Base-by-base conservation (phyloP, 2,888 invertebrate genomes). In the Chrysotoxum bicinctum region DNA sequence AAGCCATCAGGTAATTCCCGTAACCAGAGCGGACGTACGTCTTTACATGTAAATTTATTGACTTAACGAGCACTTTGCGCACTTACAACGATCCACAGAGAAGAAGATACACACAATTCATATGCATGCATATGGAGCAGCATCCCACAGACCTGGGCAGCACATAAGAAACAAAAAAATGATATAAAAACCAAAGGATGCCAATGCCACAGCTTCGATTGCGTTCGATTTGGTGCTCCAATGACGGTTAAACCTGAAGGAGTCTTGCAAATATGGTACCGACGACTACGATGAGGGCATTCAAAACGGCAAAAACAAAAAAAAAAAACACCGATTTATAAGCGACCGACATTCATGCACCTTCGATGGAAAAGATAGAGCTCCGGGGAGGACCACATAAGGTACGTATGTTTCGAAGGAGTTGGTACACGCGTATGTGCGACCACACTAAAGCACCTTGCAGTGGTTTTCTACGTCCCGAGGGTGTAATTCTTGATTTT, bases 1-100 rank as follows among this genome's bases (percentile, higher is more conserved):
- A 88, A 89, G 89, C 88, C 88, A 88, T 89, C 88, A 88, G 88
- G 89, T 88, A 87, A 88, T 88, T 88, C 87, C 76, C 85, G 80
- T 87, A 88, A 89, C 88, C 87, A 82, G 84, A 87, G 82, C 85
- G 84, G 89, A 89, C 88, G 87, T 87, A 87, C 87, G 87, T 87
- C 79, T 82, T 86, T 84, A 84, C 88, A 88, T 88, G 87, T 88
- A 88, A 88, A 88, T 88, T 89, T 89, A 89, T 89, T 89, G 88
- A 88, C 88, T 88, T 88, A 88, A 88, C 88, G 88, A 88, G 88
- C 87, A 88, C 88, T 87, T 88, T 87, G 88, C 87, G 83, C 82
- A 87, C 88, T 85, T 87, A 86, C 80, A 80, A 16, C 76, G 43
- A 69, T 73, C 62, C 66, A 43, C 76, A 54, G 21, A 69, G 32